Evolutionary conservation across 2,888 invertebrate species (phyloP).

Genomic region (Ferdinandea cuprea): DNA sequence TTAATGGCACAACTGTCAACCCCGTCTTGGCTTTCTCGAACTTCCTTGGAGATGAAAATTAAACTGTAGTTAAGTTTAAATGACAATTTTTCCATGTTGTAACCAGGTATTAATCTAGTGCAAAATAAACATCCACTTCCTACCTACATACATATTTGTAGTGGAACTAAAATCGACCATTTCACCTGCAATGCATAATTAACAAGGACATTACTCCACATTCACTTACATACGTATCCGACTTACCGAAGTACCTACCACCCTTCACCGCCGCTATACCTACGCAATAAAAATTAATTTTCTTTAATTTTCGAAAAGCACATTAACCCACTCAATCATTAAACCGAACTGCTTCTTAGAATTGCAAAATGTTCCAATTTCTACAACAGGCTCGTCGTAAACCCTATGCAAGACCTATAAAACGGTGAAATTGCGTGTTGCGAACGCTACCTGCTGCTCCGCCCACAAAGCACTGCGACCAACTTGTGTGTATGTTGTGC

Average conservation of each 20-base stretch:
- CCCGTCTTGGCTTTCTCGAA: no score
- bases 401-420: conserved; percentile 31
- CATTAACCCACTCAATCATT: conserved; percentile 50
- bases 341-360: conserved; percentile 53
- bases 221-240: no score
- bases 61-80: no score
- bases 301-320: conserved; percentile 26
- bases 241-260: conserved; percentile 5
- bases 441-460: conserved; percentile 12
- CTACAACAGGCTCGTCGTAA: conserved; percentile 26
- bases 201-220: no score
- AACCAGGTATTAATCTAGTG: no score
- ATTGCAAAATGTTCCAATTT: conserved; percentile 61
- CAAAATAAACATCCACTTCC: no score
- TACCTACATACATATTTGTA: no score
- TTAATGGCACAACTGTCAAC: no score
- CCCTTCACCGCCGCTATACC: not conserved
- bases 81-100: no score
- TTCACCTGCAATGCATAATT: no score
- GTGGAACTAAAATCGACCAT: no score
- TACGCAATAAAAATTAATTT: conserved; percentile 61
- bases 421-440: conserved; percentile 66
- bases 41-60: no score
- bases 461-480: not conserved
- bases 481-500: not conserved